A percentile compares a stretch with the other conserved stretches of the same genome.
Evolutionary conservation across 2,797 vertebrate species (phyloP).

Genomic region (Adelosebastes latens): DNA sequence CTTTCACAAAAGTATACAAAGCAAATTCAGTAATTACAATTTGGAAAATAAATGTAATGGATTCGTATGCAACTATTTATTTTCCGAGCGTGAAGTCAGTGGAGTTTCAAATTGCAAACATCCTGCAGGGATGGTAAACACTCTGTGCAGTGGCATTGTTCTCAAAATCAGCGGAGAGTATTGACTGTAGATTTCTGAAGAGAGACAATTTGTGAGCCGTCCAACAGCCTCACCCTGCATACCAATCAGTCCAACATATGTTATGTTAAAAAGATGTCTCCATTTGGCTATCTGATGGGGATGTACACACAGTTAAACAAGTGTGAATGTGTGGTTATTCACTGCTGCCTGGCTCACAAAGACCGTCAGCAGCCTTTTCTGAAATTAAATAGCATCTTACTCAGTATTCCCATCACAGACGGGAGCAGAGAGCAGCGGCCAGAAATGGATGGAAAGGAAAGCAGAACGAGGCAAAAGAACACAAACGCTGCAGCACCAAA

Average conservation of each 20-base stretch:
- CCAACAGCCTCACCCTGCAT: constrained; percentile 67
- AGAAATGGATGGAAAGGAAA: constrained; percentile 80
- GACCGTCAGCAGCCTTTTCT: constrained; percentile 81
- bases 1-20: background rate
- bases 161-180: constrained; percentile 52
- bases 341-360: constrained; percentile 75
- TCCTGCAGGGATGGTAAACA: constrained; percentile 59
- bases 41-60: background rate
- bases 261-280: constrained; percentile 67
- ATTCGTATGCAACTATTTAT: constrained; percentile 13
- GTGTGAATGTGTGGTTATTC: constrained; percentile 61
- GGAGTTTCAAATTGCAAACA: constrained; percentile 49
- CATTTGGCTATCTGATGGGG: constrained; percentile 53
- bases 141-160: constrained; percentile 53
- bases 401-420: constrained; percentile 89
- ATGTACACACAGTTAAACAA: constrained; percentile 63
- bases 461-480: constrained; percentile 75
- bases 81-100: constrained; percentile 23
- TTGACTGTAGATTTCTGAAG: constrained; percentile 68
- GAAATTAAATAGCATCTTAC: constrained; percentile 87
- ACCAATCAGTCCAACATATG: constrained; percentile 71
- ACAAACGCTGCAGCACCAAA: constrained; percentile 58
- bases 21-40: background rate
- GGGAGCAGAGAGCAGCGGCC: constrained; percentile 80
- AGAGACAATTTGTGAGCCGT: constrained; percentile 66